Evolutionary conservation across 2,797 vertebrate genomes (phyloP), one percentile per base, ranked within the genome.

Genomic region (Pseudotriccus pelzelni): DNA sequence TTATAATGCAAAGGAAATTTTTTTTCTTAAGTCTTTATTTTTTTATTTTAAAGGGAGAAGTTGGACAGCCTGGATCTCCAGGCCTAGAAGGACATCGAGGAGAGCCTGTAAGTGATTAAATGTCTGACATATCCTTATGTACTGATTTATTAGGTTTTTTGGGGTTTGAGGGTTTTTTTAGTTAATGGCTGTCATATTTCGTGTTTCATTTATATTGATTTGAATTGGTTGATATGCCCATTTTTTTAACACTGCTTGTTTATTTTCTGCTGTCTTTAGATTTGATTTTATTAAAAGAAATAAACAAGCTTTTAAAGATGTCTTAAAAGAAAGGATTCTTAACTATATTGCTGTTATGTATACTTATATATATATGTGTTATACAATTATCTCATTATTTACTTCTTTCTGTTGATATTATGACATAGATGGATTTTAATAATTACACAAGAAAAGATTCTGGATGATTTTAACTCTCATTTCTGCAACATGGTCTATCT

Each of bases 21-120:
- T 16, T 47, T 44, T 76, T 50, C 7, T 39, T 3, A 34, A 63
- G 5, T 19, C 3, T 11, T 14, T 12, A 13, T 56, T 81, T 41
- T 84, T 81, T 97, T 36, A 28, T 92, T 95, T 70, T 77, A 88
- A 96, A 99, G 99, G 99, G 99, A 95, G 99, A 99, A 97, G 94
- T 85, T 12, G 99, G 99, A 75, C 96, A 94, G 24, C 97, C 97
- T 87, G 99, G 99, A 49, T 96, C 98, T 94, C 98, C 98, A 78
- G 99, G 99, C 56, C 91, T 91, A 80, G 99, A 99, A 91, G 99
- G 99, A 97, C 98, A 97, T 49, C 87, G 96, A 55, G 99, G 99
- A 93, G 98, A 98, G 87, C 98, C 99, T 20, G 99, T 99, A 96
- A 99, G 99, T 99, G 92, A 30, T 87, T 86, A 56, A 62, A 25